phyloP scores from a whole-genome alignment of 2,113 vertebrate genomes.

The Acrocephalus kingi region DNA sequence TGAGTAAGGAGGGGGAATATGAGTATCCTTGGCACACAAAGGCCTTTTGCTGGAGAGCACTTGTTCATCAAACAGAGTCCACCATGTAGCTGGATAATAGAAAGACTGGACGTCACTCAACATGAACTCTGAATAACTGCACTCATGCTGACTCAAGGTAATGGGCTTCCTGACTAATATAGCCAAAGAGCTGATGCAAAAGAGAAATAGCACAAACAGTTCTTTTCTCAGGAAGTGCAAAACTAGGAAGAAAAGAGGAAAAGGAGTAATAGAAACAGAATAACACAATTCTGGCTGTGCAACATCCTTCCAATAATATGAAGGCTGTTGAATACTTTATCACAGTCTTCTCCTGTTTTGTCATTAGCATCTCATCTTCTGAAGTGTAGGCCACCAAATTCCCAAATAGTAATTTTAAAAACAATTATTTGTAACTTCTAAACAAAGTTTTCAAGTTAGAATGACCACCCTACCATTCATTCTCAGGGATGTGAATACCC shows the following conservation, averaged over 20 bases:
- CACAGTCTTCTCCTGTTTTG: neutral
- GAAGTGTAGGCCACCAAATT: neutral
- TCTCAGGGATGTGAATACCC: neutral
- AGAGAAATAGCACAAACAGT: neutral
- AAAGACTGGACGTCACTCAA: neutral
- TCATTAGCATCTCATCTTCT: neutral
- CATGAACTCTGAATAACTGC: too few relatives aligned
- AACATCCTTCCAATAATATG: neutral
- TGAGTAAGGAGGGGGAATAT: neutral
- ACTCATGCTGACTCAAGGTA: neutral
- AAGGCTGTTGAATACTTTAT: neutral
- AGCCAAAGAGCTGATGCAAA: neutral
- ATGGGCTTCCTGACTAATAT: neutral
- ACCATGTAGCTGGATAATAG: neutral
- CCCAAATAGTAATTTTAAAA: neutral
- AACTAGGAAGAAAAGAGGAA: neutral
- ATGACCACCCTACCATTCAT: neutral
- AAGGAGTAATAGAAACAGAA: neutral
- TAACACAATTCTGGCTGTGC: neutral
- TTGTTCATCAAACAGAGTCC: neutral
- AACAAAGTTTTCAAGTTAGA: neutral
- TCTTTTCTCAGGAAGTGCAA: neutral
- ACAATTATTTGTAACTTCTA: neutral
- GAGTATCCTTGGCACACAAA: neutral
- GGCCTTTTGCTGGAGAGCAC: neutral